phyloP scores from a whole-genome alignment of 2,888 invertebrate species.

The Hypercompe scribonia region DNA sequence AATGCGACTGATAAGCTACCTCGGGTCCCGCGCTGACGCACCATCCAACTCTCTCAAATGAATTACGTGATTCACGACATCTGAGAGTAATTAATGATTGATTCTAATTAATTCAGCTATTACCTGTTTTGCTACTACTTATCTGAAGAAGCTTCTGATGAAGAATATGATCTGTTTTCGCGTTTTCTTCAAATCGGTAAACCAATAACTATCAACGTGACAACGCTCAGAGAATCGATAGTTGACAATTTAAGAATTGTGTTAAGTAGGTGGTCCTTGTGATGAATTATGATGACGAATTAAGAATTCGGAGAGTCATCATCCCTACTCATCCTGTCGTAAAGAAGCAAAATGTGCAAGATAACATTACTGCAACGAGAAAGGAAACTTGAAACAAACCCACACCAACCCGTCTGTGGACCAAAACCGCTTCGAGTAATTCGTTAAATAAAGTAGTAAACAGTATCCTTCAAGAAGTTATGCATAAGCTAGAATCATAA shows the following conservation, averaged over 20 bases:
- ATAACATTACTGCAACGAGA: too few species aligned
- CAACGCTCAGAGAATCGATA: not conserved
- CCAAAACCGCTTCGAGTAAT: too few species aligned
- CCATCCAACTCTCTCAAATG: constrained; percentile 3
- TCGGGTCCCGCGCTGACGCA: constrained; percentile 12
- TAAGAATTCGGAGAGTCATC: too few species aligned
- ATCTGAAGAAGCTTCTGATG: not conserved
- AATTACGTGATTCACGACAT: not conserved
- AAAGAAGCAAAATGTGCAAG: too few species aligned
- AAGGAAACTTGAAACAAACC: too few species aligned
- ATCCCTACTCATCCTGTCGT: too few species aligned
- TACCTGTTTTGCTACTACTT: not conserved
- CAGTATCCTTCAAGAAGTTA: not conserved
- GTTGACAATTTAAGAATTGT: not conserved
- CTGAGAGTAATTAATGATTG: not conserved
- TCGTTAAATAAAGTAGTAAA: not conserved
- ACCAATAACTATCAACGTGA: too few species aligned
- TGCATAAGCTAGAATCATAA: not conserved
- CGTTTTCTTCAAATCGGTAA: not conserved
- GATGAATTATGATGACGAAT: too few species aligned
- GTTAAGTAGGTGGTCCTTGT: not conserved
- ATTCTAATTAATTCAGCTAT: not conserved
- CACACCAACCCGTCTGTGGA: too few species aligned
- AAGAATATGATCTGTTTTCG: too few species aligned
- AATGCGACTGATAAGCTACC: constrained; percentile 16